Conservation (phyloP, 2,888 invertebrate genomes). For the Sesia apiformis region DNA sequence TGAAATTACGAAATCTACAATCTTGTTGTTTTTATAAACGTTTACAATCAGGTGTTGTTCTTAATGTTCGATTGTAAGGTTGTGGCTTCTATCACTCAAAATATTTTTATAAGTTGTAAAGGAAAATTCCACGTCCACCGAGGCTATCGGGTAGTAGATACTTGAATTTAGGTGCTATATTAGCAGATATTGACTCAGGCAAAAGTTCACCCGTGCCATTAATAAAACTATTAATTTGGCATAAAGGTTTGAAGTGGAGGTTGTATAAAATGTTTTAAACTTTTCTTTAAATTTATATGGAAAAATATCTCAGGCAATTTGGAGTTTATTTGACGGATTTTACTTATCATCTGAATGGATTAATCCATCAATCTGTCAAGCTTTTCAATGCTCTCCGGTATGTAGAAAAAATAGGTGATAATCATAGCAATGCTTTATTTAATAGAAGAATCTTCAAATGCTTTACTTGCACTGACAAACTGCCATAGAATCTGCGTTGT, state of each 20-base stretch:
- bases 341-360: not conserved
- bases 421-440: not conserved
- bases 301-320: not conserved
- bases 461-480: not conserved
- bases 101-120: not conserved
- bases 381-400: not conserved
- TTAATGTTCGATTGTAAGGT: not conserved
- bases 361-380: not conserved
- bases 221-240: constrained; percentile 5
- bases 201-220: constrained; percentile 1
- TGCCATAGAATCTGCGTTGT: not conserved
- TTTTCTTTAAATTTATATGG: not conserved
- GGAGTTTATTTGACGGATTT: not conserved
- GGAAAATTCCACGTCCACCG: not conserved
- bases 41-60: not conserved
- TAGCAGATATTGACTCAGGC: not conserved
- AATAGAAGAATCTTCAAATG: not conserved
- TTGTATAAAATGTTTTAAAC: not conserved
- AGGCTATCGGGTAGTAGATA: not conserved
- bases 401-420: not conserved
- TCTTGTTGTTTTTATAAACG: not conserved
- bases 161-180: not conserved
- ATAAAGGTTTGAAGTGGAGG: not conserved
- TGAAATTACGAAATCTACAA: no score
- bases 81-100: not conserved